phyloP scores from a whole-genome alignment of 2,797 vertebrate genomes.

The Myotis myotis region DNA sequence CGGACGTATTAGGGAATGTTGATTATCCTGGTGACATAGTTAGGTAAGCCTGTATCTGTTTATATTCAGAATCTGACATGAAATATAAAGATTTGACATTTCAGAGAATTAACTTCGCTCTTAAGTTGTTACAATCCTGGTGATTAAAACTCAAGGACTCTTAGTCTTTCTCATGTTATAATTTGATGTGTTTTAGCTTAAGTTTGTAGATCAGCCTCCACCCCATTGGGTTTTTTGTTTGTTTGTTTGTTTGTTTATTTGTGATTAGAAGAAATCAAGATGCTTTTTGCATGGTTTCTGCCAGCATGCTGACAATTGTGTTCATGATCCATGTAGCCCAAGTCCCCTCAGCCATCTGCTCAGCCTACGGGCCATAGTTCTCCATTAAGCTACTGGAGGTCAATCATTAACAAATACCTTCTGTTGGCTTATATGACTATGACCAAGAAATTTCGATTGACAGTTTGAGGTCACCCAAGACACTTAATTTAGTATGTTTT shows the following conservation, averaged over 20 bases:
- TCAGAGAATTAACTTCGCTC: neutral
- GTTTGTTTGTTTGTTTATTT: neutral
- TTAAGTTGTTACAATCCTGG: neutral
- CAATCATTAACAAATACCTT: constrained; percentile 54
- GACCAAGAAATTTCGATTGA: constrained; percentile 22
- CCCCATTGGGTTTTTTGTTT: neutral
- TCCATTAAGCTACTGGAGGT: constrained; percentile 57
- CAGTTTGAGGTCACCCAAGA: constrained; percentile 30
- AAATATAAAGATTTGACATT: neutral
- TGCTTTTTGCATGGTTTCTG: neutral
- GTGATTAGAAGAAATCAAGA: neutral
- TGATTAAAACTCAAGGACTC: constrained; percentile 39
- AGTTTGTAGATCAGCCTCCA: neutral
- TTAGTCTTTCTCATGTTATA: neutral
- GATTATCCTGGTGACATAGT: neutral
- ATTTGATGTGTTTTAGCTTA: neutral
- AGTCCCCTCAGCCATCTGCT: constrained; percentile 66
- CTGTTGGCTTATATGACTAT: constrained; percentile 38
- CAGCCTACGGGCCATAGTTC: constrained; percentile 18
- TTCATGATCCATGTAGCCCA: constrained; percentile 44
- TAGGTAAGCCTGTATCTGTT: neutral
- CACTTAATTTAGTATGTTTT: constrained; percentile 5
- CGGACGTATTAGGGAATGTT: neutral
- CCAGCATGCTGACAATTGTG: neutral
- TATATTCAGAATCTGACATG: neutral